Evolutionary conservation across 2,113 vertebrate genomes (phyloP).

Genomic region (Pimephales promelas): DNA sequence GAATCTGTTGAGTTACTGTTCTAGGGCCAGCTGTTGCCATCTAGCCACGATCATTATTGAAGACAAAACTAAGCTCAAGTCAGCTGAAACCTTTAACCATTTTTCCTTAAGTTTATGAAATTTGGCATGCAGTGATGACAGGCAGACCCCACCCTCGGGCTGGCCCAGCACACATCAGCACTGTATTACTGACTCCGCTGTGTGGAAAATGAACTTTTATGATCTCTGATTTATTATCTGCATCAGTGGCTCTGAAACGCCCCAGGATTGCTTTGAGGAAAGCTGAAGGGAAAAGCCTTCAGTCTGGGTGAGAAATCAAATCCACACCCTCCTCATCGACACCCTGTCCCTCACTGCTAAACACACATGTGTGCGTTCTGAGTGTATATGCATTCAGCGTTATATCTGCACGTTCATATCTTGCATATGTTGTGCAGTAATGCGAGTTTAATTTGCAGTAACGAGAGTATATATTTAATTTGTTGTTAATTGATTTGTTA

Average conservation of each 20-base stretch:
- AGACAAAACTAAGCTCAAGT: conserved; percentile 6
- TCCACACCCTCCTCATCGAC: neutral
- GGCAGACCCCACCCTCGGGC: conserved; percentile 3
- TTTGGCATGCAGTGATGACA: neutral
- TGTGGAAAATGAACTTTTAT: conserved; percentile 55
- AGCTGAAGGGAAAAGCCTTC: conserved; percentile 5
- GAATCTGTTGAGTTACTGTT: conserved; percentile 19
- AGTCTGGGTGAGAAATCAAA: conserved; percentile 45
- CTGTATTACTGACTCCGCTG: conserved; percentile 53
- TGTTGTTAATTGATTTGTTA: no score
- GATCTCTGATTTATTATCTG: conserved; percentile 64
- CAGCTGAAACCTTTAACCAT: neutral
- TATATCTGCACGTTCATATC: neutral
- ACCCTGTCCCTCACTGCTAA: neutral
- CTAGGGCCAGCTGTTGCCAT: conserved; percentile 8
- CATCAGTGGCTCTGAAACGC: conserved; percentile 55
- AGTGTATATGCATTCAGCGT: neutral
- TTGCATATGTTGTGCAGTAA: neutral
- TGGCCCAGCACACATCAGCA: conserved; percentile 43
- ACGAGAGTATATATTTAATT: neutral
- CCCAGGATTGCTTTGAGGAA: conserved; percentile 53
- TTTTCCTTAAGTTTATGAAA: neutral
- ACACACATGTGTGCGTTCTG: neutral
- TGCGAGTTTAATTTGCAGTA: no score
- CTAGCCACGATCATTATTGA: conserved; percentile 5